These are phyloP conservation scores for Balanococcus diminutus DNA, from an alignment of 2,888 invertebrate species.

Conservation along the genomic window DNA sequence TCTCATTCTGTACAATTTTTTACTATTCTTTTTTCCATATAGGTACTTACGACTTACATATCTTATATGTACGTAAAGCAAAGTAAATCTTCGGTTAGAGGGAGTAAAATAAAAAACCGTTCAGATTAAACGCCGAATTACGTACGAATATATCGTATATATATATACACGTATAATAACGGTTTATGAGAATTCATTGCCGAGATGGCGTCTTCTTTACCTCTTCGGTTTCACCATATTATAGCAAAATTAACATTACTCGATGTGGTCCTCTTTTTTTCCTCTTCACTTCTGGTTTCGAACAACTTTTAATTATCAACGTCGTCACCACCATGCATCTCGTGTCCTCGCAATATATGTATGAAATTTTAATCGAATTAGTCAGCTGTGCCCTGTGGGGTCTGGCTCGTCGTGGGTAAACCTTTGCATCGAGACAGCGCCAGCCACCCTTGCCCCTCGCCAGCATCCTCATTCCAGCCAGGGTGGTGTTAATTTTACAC, in stretches of 20 bases:
- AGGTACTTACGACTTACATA: too few species aligned
- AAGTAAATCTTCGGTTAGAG: neutral
- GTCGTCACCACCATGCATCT: neutral
- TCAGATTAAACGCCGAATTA: constrained; percentile 14
- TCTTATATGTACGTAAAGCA: neutral
- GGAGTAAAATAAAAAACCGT: neutral
- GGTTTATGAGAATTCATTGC: neutral
- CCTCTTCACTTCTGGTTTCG: neutral
- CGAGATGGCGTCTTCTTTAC: neutral
- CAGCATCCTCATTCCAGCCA: neutral
- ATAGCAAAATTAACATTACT: neutral
- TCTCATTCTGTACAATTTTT: neutral
- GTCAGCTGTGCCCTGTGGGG: neutral
- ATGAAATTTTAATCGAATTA: constrained; percentile 25
- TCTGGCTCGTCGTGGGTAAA: neutral
- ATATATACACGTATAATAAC: neutral
- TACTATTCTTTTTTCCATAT: neutral
- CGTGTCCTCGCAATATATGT: neutral
- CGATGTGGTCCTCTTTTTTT: neutral
- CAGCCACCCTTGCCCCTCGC: neutral
- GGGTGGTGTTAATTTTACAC: neutral
- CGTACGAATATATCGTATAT: neutral
- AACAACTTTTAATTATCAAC: constrained; percentile 19
- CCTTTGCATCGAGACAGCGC: neutral
- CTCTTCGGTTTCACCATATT: neutral